Percentiles rank a stretch among this genome's conserved stretches.
Evolutionary conservation across 1,140 invertebrate species (phyloP).

Genomic region (Brachionus rubens): DNA sequence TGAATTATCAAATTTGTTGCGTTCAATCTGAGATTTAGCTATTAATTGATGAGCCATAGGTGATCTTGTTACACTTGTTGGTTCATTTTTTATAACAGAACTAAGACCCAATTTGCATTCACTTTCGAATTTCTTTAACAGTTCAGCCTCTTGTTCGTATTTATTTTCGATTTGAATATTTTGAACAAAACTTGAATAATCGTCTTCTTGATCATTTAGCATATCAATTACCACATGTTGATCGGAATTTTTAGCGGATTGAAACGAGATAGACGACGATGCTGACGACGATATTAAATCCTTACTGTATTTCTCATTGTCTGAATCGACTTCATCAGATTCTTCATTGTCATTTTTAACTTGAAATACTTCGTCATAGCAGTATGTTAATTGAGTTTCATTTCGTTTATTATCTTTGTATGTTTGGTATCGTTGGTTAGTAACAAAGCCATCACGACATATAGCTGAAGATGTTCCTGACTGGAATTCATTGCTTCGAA

Average conservation of each 20-base stretch:
- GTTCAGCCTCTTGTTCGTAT: constrained; percentile 12
- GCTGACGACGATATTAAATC: background rate
- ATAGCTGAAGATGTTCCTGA: background rate
- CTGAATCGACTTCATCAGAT: constrained; percentile 4
- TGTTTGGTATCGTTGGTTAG: constrained; percentile 38
- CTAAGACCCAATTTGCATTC: constrained; percentile 18
- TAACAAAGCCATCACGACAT: constrained; percentile 15
- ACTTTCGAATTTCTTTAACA: background rate
- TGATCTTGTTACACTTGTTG: background rate
- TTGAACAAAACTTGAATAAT: background rate
- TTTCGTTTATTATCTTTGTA: constrained; percentile 38
- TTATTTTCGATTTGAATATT: background rate
- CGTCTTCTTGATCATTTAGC: background rate
- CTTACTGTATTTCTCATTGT: background rate
- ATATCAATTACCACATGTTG: constrained; percentile 36
- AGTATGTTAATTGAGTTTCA: constrained; percentile 24
- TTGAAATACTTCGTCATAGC: constrained; percentile 34
- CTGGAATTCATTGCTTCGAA: too few relatives aligned
- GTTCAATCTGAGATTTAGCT: background rate
- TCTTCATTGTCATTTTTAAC: constrained; percentile 7
- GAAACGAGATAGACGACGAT: background rate
- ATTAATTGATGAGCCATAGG: background rate
- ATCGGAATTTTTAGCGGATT: background rate
- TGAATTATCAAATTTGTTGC: background rate
- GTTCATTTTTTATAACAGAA: background rate